Evolutionary conservation across 1,140 invertebrate species (phyloP).

Genomic region (Listronotus bonariensis): DNA sequence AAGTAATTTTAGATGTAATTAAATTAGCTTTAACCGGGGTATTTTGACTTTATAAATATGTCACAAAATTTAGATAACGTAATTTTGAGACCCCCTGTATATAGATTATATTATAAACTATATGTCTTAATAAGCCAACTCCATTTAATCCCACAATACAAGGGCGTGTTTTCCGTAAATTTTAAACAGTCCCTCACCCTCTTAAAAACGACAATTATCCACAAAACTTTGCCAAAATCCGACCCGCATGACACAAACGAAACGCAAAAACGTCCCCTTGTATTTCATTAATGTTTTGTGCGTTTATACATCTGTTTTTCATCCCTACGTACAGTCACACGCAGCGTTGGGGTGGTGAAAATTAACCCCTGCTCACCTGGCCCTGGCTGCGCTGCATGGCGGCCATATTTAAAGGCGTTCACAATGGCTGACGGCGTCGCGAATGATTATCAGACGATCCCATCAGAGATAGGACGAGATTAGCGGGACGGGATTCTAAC

Average conservation of each 20-base stretch:
- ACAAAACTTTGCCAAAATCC: slow-evolving; percentile 24
- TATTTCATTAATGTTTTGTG: slow-evolving; percentile 31
- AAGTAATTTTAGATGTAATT: too few relatives aligned
- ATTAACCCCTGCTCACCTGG: slow-evolving; percentile 42
- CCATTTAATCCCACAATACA: too few relatives aligned
- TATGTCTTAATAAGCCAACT: too few relatives aligned
- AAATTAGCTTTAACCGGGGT: too few relatives aligned
- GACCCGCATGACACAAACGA: slow-evolving; percentile 25
- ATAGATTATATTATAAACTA: too few relatives aligned
- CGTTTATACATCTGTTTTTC: slow-evolving; percentile 39
- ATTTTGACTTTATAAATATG: too few relatives aligned
- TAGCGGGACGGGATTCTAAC: slow-evolving; percentile 51
- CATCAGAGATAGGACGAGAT: slow-evolving; percentile 50
- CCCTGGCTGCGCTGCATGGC: slow-evolving; percentile 23
- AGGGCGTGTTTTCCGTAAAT: not conserved
- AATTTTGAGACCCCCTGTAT: too few relatives aligned
- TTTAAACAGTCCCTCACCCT: slow-evolving; percentile 3
- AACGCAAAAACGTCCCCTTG: slow-evolving; percentile 27
- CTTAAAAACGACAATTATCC: not conserved
- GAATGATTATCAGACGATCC: slow-evolving; percentile 47
- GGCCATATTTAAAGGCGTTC: slow-evolving; percentile 47
- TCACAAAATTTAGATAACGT: too few relatives aligned
- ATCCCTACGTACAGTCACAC: slow-evolving; percentile 33
- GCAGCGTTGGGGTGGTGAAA: slow-evolving; percentile 33
- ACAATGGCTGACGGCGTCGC: slow-evolving; percentile 47